Conservation (phyloP, 2,888 invertebrate species). For the Acrocera orbiculus region DNA sequence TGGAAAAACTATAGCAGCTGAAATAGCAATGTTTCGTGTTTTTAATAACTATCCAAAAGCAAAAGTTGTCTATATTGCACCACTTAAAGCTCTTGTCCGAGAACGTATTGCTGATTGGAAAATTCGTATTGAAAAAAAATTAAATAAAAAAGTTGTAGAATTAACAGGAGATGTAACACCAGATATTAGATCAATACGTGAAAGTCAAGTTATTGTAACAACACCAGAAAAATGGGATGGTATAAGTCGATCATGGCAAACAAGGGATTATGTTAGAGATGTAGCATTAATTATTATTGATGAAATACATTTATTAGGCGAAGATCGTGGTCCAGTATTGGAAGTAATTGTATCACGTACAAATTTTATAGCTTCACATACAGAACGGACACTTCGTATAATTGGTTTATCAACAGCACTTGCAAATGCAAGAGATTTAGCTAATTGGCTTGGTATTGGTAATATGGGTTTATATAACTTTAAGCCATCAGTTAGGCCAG, state of each 20-base stretch:
- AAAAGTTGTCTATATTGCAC: constrained; percentile 95
- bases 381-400: constrained; percentile 63
- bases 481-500: constrained; percentile 91
- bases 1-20: constrained; percentile 96
- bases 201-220: constrained; percentile 86
- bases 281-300: constrained; percentile 91
- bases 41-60: constrained; percentile 62
- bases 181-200: constrained; percentile 61
- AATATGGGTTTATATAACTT: constrained; percentile 92
- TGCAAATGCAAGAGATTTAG: constrained; percentile 92
- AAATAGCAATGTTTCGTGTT: constrained; percentile 88
- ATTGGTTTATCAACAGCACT: constrained; percentile 94
- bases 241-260: constrained; percentile 96
- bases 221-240: constrained; percentile 99
- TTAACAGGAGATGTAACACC: constrained; percentile 87
- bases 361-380: constrained; percentile 87
- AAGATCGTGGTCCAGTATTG: constrained; percentile 73
- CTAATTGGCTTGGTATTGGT: constrained; percentile 87
- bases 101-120: constrained; percentile 96
- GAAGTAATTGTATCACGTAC: constrained; percentile 97
- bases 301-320: constrained; percentile 92
- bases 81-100: constrained; percentile 90
- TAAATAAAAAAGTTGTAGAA: constrained; percentile 79
- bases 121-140: constrained; percentile 48
- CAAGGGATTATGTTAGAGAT: constrained; percentile 79